These are phyloP conservation scores for Lasioglossum baleicum DNA, from an alignment of 1,140 invertebrate species.

Conservation along the genomic window DNA sequence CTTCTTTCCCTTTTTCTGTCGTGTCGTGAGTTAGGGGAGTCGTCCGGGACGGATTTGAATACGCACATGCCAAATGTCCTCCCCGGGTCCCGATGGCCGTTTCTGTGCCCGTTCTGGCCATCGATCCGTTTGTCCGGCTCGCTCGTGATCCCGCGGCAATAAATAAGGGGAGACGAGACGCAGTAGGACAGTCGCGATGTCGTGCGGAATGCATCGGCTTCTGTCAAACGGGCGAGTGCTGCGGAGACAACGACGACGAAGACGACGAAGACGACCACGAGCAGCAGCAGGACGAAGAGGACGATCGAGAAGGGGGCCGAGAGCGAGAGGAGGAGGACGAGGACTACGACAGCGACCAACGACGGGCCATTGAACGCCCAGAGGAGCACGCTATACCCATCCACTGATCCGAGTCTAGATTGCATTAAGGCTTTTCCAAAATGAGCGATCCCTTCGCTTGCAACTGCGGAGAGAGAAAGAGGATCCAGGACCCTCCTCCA, in stretches of 20 bases:
- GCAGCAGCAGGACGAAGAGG: background rate
- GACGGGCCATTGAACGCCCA: constrained; percentile 53
- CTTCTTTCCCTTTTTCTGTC: constrained; percentile 39
- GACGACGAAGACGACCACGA: background rate
- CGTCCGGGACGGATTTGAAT: constrained; percentile 63
- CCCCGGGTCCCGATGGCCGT: constrained; percentile 32
- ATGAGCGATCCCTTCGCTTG: constrained; percentile 56
- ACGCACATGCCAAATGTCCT: constrained; percentile 73
- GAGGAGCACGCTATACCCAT: constrained; percentile 50
- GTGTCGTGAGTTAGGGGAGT: constrained; percentile 50
- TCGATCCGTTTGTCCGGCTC: constrained; percentile 67
- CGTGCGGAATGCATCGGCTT: constrained; percentile 77
- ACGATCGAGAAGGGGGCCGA: background rate
- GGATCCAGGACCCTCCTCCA: constrained; percentile 6
- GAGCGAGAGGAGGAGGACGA: constrained; percentile 15
- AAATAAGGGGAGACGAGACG: constrained; percentile 76
- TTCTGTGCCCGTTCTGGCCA: constrained; percentile 47
- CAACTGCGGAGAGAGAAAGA: constrained; percentile 1
- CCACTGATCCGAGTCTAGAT: constrained; percentile 64
- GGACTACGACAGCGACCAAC: constrained; percentile 26
- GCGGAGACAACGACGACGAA: constrained; percentile 50
- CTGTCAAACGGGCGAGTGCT: constrained; percentile 60
- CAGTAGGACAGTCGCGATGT: constrained; percentile 75
- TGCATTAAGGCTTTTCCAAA: constrained; percentile 69
- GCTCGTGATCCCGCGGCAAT: constrained; percentile 71